phyloP scores from a whole-genome alignment of 2,888 invertebrate genomes.

The Cephus runcator region DNA sequence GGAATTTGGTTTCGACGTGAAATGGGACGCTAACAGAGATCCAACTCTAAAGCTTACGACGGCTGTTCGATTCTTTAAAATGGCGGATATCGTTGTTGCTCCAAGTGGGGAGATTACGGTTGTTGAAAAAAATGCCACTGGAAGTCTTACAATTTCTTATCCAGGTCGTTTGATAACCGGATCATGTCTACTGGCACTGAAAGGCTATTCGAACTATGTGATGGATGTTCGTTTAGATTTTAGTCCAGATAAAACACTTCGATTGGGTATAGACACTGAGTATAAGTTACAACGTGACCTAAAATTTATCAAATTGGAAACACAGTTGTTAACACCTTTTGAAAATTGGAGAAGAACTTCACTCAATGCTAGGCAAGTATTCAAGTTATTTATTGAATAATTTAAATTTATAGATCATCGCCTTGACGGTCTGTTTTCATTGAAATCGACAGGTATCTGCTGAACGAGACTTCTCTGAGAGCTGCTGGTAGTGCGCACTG shows the following conservation, averaged over 20 bases:
- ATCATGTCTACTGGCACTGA: constrained; percentile 72
- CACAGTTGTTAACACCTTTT: constrained; percentile 69
- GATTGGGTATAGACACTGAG: constrained; percentile 71
- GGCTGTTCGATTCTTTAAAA: constrained; percentile 72
- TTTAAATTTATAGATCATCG: neutral
- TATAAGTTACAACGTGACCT: constrained; percentile 66
- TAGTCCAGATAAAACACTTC: constrained; percentile 74
- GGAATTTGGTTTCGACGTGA: constrained; percentile 77
- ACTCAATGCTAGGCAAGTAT: constrained; percentile 66
- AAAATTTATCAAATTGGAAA: constrained; percentile 64
- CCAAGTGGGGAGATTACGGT: constrained; percentile 42
- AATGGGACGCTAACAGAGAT: constrained; percentile 89
- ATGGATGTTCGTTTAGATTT: constrained; percentile 75
- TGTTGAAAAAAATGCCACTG: constrained; percentile 72
- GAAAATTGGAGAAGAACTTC: constrained; percentile 70
- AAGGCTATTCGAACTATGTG: constrained; percentile 64
- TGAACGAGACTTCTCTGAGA: constrained; percentile 66
- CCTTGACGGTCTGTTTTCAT: constrained; percentile 29
- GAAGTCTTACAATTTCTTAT: constrained; percentile 75
- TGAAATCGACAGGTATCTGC: constrained; percentile 64
- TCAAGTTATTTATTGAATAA: constrained; percentile 1
- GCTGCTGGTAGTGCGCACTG: constrained; percentile 70
- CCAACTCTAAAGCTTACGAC: constrained; percentile 78
- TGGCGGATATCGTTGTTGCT: neutral
- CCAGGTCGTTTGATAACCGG: constrained; percentile 80